Conservation (phyloP, 2,797 vertebrate species). For the Scyliorhinus canicula region DNA sequence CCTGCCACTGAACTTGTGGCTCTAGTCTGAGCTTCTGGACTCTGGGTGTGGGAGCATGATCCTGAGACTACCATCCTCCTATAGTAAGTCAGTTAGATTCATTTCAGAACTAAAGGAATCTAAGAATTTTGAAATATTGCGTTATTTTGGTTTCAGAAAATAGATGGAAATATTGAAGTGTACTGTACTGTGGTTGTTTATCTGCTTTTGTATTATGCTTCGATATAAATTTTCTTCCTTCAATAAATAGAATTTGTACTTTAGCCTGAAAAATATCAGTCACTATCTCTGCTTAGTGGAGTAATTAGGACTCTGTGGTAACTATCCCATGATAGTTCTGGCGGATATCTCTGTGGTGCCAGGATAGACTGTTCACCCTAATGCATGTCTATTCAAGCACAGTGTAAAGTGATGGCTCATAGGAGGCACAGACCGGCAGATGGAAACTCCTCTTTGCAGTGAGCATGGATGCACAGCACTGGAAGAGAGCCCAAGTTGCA, state of each 20-base stretch:
- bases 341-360: neutral
- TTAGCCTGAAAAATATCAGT: conserved; percentile 5
- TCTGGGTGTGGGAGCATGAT: too few species aligned
- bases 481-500: neutral
- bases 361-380: neutral
- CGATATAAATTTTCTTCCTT: neutral
- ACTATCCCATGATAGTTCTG: neutral
- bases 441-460: neutral
- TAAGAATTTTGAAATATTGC: neutral
- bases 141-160: neutral
- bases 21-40: too few species aligned
- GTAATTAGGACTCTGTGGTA: neutral
- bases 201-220: neutral
- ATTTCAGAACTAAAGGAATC: neutral
- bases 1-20: too few species aligned
- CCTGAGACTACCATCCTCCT: too few species aligned
- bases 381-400: neutral
- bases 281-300: neutral
- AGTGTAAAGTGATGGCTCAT: neutral
- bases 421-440: neutral
- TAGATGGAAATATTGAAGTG: neutral
- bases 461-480: neutral
- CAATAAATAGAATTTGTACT: neutral
- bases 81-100: neutral
- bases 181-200: neutral